These are phyloP conservation scores for Emmelina monodactyla DNA, from an alignment of 2,888 invertebrate genomes.

Conservation along the genomic window DNA sequence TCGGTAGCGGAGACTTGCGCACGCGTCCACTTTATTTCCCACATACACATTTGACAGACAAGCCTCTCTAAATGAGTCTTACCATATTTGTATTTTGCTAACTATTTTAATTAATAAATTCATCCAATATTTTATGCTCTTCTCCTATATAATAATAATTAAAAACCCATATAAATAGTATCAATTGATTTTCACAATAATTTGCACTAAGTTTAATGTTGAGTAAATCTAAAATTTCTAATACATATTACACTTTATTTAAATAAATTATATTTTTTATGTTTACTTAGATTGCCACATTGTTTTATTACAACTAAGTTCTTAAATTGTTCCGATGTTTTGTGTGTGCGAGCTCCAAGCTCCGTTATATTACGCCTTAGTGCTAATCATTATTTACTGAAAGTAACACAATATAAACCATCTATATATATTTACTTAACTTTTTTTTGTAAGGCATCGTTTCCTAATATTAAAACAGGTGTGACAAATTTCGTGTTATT, in stretches of 20 bases:
- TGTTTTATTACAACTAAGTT: constrained; percentile 61
- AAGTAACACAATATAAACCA: constrained; percentile 61
- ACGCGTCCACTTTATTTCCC: constrained; percentile 19
- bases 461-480: constrained; percentile 59
- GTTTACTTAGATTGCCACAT: constrained; percentile 60
- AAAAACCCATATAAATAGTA: constrained; percentile 65
- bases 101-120: constrained; percentile 68
- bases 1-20: constrained; percentile 15
- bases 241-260: constrained; percentile 62
- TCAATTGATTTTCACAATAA: constrained; percentile 65
- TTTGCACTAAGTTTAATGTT: constrained; percentile 65
- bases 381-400: constrained; percentile 56
- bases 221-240: constrained; percentile 67
- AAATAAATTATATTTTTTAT: constrained; percentile 65
- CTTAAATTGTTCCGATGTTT: constrained; percentile 60
- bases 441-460: constrained; percentile 59
- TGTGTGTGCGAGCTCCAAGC: constrained; percentile 39
- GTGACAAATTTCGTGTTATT: constrained; percentile 42
- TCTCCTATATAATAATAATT: constrained; percentile 64
- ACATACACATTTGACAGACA: constrained; percentile 59
- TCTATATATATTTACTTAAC: constrained; percentile 61
- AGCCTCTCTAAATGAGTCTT: constrained; percentile 63
- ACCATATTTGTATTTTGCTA: constrained; percentile 66
- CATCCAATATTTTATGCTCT: constrained; percentile 63
- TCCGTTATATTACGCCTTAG: constrained; percentile 45